Conservation (phyloP, 2,797 vertebrate species). For the Malacoctenus gilli region DNA sequence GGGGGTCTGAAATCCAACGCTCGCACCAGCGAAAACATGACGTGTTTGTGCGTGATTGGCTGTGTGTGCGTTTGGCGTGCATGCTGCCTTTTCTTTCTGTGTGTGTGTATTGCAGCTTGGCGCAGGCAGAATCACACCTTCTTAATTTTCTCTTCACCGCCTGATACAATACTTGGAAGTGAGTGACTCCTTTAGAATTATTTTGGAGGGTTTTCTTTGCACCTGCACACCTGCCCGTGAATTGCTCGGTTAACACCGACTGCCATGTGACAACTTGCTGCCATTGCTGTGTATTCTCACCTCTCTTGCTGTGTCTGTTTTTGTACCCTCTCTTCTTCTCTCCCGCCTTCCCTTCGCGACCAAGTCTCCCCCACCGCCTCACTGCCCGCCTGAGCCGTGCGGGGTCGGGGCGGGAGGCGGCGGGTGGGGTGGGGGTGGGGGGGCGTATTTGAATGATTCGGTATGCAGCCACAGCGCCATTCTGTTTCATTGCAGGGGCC, state of each 20-base stretch:
- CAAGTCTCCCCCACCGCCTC: constrained; percentile 10
- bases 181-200: constrained; percentile 14
- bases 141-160: constrained; percentile 15
- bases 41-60: constrained; percentile 6
- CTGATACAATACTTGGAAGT: constrained; percentile 8
- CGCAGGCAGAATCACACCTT: background rate
- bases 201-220: constrained; percentile 1
- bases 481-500: constrained; percentile 71
- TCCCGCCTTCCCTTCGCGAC: constrained; percentile 15
- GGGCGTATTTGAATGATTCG: constrained; percentile 66
- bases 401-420: constrained; percentile 6
- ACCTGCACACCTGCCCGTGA: constrained; percentile 10
- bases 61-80: background rate
- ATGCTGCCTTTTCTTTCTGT: too few species aligned
- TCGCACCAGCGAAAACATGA: constrained; percentile 17
- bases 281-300: background rate
- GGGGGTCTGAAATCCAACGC: background rate
- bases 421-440: background rate
- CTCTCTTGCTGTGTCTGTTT: background rate
- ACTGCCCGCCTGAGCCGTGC: constrained; percentile 30
- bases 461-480: constrained; percentile 63
- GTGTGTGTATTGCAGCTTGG: too few species aligned
- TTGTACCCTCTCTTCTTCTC: background rate
- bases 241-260: constrained; percentile 6
- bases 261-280: constrained; percentile 12